Evolutionary conservation across 1,140 invertebrate genomes (phyloP).

Genomic region (Musca vetustissima): DNA sequence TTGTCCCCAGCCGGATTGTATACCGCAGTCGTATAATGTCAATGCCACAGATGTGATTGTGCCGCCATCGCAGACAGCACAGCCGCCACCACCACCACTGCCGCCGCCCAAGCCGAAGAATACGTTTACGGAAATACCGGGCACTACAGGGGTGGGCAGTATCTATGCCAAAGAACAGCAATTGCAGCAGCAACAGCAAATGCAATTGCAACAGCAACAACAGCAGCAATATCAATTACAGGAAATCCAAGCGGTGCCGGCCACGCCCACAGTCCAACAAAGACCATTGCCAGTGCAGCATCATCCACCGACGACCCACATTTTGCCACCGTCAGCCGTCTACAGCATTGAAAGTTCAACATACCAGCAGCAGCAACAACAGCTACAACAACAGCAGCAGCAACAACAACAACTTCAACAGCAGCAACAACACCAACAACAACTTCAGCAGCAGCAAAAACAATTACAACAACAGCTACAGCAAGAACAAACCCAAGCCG

Average conservation of each 20-base stretch:
- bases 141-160: conserved; percentile 52
- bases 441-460: conserved; percentile 21
- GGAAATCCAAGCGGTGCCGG: conserved; percentile 23
- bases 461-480: conserved; percentile 28
- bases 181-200: conserved; percentile 42
- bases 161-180: conserved; percentile 52
- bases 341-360: conserved; percentile 50
- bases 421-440: conserved; percentile 32
- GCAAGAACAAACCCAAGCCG: background rate
- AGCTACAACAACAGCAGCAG: conserved; percentile 26
- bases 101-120: conserved; percentile 53
- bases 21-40: conserved; percentile 41
- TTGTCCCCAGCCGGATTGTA: conserved; percentile 51
- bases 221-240: conserved; percentile 36
- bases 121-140: conserved; percentile 53
- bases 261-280: conserved; percentile 16
- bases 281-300: conserved; percentile 30
- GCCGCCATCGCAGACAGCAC: conserved; percentile 17
- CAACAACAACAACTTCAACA: conserved; percentile 12
- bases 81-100: conserved; percentile 41
- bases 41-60: conserved; percentile 28
- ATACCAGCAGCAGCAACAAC: conserved; percentile 25
- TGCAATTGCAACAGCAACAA: conserved; percentile 48
- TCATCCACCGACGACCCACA: conserved; percentile 52
- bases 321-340: conserved; percentile 49